A percentile compares a stretch with the other conserved stretches of the same genome.
These are phyloP conservation scores for Dexiosoma caninum DNA, from an alignment of 2,888 invertebrate species.

Conservation along the genomic window DNA sequence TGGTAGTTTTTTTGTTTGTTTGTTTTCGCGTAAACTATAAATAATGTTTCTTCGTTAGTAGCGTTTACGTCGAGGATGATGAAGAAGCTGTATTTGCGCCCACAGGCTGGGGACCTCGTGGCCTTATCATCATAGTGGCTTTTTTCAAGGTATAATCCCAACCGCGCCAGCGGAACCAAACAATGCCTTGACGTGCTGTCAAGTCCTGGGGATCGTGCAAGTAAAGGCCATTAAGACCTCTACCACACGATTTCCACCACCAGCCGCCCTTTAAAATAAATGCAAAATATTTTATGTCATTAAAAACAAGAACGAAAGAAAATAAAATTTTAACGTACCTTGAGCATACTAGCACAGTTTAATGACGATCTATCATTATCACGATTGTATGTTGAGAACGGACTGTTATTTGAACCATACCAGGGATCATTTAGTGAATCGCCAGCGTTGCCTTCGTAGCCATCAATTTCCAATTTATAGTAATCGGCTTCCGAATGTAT, in stretches of 20 bases:
- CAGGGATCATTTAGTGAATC: slow-evolving; percentile 95
- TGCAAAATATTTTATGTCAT: neutral
- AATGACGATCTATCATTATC: slow-evolving; percentile 94
- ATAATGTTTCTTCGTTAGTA: slow-evolving; percentile 6
- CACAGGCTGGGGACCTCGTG: slow-evolving; percentile 77
- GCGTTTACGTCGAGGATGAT: slow-evolving; percentile 50
- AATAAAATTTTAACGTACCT: slow-evolving; percentile 75
- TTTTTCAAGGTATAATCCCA: slow-evolving; percentile 95
- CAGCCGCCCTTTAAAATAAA: slow-evolving; percentile 83
- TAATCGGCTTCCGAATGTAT: slow-evolving; percentile 94
- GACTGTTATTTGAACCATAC: slow-evolving; percentile 96
- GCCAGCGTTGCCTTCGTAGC: slow-evolving; percentile 93
- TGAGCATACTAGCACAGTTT: slow-evolving; percentile 95
- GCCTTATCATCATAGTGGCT: slow-evolving; percentile 95
- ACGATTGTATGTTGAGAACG: slow-evolving; percentile 94
- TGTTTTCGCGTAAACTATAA: slow-evolving; percentile 23
- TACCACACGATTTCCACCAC: slow-evolving; percentile 97
- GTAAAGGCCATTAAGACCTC: slow-evolving; percentile 92
- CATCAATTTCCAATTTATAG: slow-evolving; percentile 94
- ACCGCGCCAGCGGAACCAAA: slow-evolving; percentile 97
- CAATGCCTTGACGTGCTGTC: slow-evolving; percentile 93
- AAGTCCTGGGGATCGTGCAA: slow-evolving; percentile 93
- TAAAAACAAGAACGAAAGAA: no score
- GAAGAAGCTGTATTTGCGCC: slow-evolving; percentile 68
- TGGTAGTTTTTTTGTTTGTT: slow-evolving; percentile 6